These are phyloP conservation scores for Holothuria leucospilota DNA, from an alignment of 53 echinoderm and acorn worm species.

Conservation along the genomic window DNA sequence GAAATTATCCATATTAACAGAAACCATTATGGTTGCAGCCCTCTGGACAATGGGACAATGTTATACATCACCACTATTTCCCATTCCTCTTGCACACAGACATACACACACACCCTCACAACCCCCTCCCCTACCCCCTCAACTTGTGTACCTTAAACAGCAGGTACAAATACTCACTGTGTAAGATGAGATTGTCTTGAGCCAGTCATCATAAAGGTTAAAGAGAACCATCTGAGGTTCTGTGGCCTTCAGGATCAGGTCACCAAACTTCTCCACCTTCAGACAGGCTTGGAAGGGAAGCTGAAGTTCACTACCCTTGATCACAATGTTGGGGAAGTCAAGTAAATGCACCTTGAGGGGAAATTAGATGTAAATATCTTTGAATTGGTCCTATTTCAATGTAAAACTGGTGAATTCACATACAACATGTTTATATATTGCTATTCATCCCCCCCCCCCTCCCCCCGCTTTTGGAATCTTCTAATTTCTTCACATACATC, in stretches of 20 bases:
- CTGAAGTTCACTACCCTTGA: conserved; percentile 99
- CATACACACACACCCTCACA: background rate
- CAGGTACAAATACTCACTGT: conserved; percentile 68
- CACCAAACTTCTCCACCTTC: conserved; percentile 99
- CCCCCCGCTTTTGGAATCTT: too few species aligned
- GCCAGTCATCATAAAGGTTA: conserved; percentile 99
- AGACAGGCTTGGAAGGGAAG: conserved; percentile 99
- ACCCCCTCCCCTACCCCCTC: background rate
- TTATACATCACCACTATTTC: background rate
- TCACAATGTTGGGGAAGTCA: conserved; percentile 99
- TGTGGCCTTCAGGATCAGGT: conserved; percentile 96
- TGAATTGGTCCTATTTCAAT: too few species aligned
- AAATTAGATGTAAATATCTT: too few species aligned
- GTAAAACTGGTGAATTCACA: too few species aligned
- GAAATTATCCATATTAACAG: too few species aligned
- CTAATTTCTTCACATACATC: too few species aligned
- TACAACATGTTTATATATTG: too few species aligned
- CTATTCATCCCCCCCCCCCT: too few species aligned
- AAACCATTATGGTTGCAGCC: background rate
- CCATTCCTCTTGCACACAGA: too few species aligned
- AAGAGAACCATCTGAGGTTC: conserved; percentile 99
- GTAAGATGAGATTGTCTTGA: conserved; percentile 99
- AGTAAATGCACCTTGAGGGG: conserved; percentile 87
- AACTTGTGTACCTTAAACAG: background rate
- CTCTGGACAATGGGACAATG: background rate